A percentile compares a stretch with the other conserved stretches of the same genome.
These are phyloP conservation scores for Panulirus ornatus DNA, from an alignment of 1,140 invertebrate species.

Conservation along the genomic window DNA sequence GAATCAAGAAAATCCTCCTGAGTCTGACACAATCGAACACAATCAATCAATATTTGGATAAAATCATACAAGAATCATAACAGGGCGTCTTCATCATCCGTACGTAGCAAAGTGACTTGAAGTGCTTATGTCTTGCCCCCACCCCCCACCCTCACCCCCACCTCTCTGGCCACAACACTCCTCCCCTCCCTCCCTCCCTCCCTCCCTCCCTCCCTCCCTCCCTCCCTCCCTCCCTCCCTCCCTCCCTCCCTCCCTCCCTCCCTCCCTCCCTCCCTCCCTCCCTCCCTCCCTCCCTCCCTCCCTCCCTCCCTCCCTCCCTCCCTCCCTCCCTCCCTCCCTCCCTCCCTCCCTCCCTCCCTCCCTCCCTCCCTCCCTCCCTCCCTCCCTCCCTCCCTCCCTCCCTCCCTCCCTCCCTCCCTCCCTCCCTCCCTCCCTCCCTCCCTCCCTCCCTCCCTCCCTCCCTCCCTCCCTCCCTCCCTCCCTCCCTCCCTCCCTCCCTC, in stretches of 20 bases:
- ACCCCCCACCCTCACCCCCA: background rate
- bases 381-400: background rate
- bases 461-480: slow-evolving; percentile 19
- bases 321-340: background rate
- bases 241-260: background rate
- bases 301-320: background rate
- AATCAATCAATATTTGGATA: too few relatives aligned
- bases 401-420: background rate
- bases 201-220: background rate
- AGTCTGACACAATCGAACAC: too few relatives aligned
- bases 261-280: background rate
- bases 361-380: background rate
- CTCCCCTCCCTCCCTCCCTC: background rate
- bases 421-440: background rate
- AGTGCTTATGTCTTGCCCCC: background rate
- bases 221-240: background rate
- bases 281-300: background rate
- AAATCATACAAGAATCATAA: too few relatives aligned
- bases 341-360: background rate
- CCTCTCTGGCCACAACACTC: background rate
- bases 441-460: background rate
- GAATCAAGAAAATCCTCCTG: too few relatives aligned
- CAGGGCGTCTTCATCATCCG: too few relatives aligned
- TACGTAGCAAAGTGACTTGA: too few relatives aligned
- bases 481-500: slow-evolving; percentile 19